Percentiles rank a stretch among this genome's conserved stretches.
These are phyloP conservation scores for Gymnothorax javanicus DNA, from an alignment of 2,797 vertebrate species.

Conservation along the genomic window DNA sequence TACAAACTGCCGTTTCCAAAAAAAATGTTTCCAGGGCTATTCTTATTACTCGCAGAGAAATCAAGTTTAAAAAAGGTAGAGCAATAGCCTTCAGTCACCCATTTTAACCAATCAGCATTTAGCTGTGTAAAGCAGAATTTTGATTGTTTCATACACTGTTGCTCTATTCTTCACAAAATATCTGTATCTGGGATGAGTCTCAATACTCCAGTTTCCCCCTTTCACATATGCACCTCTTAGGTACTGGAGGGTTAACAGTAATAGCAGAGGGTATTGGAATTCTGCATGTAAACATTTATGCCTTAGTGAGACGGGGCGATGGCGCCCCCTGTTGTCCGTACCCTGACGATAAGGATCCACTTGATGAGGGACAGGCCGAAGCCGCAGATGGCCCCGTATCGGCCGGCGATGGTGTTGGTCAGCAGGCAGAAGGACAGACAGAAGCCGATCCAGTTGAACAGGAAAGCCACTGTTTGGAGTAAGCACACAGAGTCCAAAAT, in stretches of 20 bases:
- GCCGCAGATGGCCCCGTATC: conserved; percentile 96
- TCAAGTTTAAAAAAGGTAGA: background rate
- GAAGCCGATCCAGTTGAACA: conserved; percentile 99
- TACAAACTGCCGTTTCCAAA: background rate
- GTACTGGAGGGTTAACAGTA: no score
- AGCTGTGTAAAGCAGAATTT: background rate
- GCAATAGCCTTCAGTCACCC: background rate
- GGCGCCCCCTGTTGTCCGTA: conserved; percentile 52
- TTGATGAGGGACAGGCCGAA: conserved; percentile 98
- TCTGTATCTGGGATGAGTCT: background rate
- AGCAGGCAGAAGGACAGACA: conserved; percentile 98
- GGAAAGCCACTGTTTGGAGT: conserved; percentile 87
- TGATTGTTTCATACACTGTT: background rate
- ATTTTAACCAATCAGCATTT: background rate
- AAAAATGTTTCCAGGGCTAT: background rate
- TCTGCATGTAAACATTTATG: background rate
- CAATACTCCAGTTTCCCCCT: no score
- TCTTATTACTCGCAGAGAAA: background rate
- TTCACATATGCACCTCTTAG: no score
- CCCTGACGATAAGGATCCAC: conserved; percentile 98
- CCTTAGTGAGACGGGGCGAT: background rate
- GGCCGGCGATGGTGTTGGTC: conserved; percentile 94
- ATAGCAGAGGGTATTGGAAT: no score
- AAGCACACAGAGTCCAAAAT: background rate
- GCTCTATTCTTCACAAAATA: background rate